A percentile compares a stretch with the other conserved stretches of the same genome.
phyloP scores from a whole-genome alignment of 2,888 invertebrate species.

The Microctonus aethiopoides region DNA sequence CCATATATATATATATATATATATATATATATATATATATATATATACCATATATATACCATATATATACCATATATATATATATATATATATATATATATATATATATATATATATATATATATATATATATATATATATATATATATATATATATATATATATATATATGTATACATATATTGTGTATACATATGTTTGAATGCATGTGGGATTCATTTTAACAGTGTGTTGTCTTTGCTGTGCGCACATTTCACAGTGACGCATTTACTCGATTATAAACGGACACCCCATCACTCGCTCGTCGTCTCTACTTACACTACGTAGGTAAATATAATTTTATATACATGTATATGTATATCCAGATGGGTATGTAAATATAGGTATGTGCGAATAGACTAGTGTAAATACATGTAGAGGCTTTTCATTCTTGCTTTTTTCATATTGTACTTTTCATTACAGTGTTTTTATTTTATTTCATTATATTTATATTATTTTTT shows the following conservation, averaged over 20 bases:
- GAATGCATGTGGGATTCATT: not conserved
- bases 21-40: not conserved
- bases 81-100: not conserved
- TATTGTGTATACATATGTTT: not conserved
- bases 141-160: not conserved
- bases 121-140: not conserved
- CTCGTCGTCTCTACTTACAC: constrained; percentile 4
- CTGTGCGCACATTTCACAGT: constrained; percentile 16
- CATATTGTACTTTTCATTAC: not conserved
- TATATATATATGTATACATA: not conserved
- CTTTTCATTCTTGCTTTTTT: not conserved
- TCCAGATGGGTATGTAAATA: not conserved
- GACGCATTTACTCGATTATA: constrained; percentile 27
- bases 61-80: too few relatives aligned
- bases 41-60: too few relatives aligned
- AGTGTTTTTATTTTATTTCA: not conserved
- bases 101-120: not conserved
- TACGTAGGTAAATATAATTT: not conserved
- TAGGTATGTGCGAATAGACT: too few relatives aligned
- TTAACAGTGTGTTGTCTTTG: constrained; percentile 7
- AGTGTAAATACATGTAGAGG: too few relatives aligned
- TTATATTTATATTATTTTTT: constrained; percentile 17
- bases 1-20: not conserved
- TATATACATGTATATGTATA: not conserved
- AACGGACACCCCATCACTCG: constrained; percentile 27